Base-by-base conservation (phyloP, 2,797 vertebrate species). In the Acomys russatus region DNA sequence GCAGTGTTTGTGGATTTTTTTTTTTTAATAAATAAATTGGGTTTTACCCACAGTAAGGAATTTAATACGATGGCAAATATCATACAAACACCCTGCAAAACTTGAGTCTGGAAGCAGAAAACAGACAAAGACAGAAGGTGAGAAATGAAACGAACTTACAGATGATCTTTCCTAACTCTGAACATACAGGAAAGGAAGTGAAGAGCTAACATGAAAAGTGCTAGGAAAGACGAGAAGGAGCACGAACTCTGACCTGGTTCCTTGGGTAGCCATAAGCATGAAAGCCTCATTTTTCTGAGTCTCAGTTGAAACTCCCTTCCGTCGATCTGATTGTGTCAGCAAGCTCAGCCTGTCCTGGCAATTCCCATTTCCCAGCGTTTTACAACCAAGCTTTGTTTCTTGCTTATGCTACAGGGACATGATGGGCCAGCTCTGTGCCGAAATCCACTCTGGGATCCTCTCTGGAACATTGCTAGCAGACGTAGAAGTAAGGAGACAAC, bases 1-100 rank as follows among this genome's bases (percentile, higher is more conserved):
- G 17, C 59, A 59, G 88, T 30, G 61, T 35, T 54, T 83, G 64
- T 68, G 25, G 59, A 64, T 35, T 71, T 96, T 90, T 92, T 83
- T 79, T 85, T 71, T 96, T 90, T 92, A 79, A 83, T 85, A 90
- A 90, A 92, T 90, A 87, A 83, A 82, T 90, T 95, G 17, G 25
- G 59, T 79, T 22, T 74, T 12, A 23, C 78, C 73, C 83, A 96
- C 91, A 44, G n/a, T 51, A 92, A 44, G 88, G 6, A 76, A 82
- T 38, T 14, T 63, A 96, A 64, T 44, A n/a, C 2, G 3, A 70
- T 23, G 61, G 23, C 73, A 89, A 94, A 64, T 90, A 15, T 74
- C 38, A n/a, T 9, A 30, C 71, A 59, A 71, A 59, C 6, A 44
- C 14, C 18, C 88, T 85, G 10, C 4, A 59, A 64, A 83, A 0